phyloP scores from a whole-genome alignment of 2,113 vertebrate species.

The Cathartes aura region DNA sequence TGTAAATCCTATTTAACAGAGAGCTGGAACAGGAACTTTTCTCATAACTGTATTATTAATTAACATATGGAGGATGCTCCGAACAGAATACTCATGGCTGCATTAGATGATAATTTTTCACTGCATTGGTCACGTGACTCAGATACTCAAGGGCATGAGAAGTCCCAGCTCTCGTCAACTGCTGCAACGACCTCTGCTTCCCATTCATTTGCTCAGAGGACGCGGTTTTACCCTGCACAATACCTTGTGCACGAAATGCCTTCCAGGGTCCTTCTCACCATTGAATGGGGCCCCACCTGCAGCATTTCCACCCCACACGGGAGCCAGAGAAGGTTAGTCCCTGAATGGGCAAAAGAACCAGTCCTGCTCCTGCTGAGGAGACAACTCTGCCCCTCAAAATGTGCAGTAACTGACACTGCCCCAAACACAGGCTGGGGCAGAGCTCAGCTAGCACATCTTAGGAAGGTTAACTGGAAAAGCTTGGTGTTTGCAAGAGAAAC shows the following conservation, averaged over 20 bases:
- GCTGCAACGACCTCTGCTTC: not conserved
- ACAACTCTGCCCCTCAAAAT: fast-evolving
- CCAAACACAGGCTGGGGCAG: not conserved
- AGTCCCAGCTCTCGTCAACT: not conserved
- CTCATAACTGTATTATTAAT: slow-evolving; percentile 75
- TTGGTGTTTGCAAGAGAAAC: not conserved
- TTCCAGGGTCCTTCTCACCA: not conserved
- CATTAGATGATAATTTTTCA: slow-evolving; percentile 69
- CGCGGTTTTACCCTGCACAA: not conserved
- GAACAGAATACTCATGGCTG: slow-evolving; percentile 47
- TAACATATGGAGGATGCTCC: slow-evolving; percentile 74
- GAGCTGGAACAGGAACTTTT: slow-evolving; percentile 72
- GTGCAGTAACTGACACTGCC: not conserved
- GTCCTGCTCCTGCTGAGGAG: not conserved
- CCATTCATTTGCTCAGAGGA: not conserved
- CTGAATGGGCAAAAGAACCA: not conserved
- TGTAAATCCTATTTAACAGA: slow-evolving; percentile 76
- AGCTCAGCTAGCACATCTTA: too few species aligned
- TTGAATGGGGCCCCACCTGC: too few species aligned
- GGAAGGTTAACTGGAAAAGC: not conserved
- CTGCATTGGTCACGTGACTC: not conserved
- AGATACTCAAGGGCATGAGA: not conserved
- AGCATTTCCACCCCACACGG: fast-evolving
- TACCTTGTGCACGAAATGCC: not conserved
- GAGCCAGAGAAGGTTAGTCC: not conserved